Evolutionary conservation across 2,888 invertebrate genomes (phyloP).

Genomic region (Nemoura dubitans): DNA sequence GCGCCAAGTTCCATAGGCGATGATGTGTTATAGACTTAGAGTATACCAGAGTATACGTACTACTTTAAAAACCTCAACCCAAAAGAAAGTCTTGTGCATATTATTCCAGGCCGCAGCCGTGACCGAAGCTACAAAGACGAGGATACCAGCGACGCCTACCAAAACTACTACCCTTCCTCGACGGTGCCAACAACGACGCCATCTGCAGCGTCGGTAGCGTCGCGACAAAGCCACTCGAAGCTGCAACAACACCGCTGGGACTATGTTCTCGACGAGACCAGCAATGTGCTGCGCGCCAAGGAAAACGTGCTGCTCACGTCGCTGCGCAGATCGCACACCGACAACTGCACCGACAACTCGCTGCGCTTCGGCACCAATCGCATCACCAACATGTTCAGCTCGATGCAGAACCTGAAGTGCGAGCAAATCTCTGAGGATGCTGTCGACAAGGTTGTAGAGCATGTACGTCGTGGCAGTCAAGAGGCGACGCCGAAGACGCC

Average conservation of each 20-base stretch:
- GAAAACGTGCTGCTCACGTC: slow-evolving; percentile 52
- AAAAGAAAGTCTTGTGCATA: background rate
- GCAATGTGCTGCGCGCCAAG: slow-evolving; percentile 50
- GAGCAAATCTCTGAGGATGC: slow-evolving; percentile 45
- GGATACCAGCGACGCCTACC: background rate
- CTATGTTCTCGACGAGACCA: background rate
- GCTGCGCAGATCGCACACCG: slow-evolving; percentile 39
- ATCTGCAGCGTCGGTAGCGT: background rate
- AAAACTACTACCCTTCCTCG: background rate
- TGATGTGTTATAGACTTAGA: too few species aligned
- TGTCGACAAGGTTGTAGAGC: slow-evolving; percentile 50
- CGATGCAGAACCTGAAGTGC: slow-evolving; percentile 27
- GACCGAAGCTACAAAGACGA: slow-evolving; percentile 25
- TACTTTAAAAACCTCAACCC: too few species aligned
- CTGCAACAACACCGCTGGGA: slow-evolving; percentile 32
- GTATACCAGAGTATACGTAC: too few species aligned
- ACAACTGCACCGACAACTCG: slow-evolving; percentile 27
- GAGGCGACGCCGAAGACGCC: background rate
- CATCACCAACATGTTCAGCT: background rate
- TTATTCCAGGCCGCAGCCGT: slow-evolving; percentile 23
- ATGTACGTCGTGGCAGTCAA: background rate
- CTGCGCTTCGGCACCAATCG: slow-evolving; percentile 21
- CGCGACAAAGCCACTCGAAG: slow-evolving; percentile 14
- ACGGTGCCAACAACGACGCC: background rate
- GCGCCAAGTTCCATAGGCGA: too few species aligned